Evolutionary conservation across 2,113 vertebrate genomes (phyloP), one percentile per base, ranked within the genome.

Genomic region (Anas platyrhynchos): DNA sequence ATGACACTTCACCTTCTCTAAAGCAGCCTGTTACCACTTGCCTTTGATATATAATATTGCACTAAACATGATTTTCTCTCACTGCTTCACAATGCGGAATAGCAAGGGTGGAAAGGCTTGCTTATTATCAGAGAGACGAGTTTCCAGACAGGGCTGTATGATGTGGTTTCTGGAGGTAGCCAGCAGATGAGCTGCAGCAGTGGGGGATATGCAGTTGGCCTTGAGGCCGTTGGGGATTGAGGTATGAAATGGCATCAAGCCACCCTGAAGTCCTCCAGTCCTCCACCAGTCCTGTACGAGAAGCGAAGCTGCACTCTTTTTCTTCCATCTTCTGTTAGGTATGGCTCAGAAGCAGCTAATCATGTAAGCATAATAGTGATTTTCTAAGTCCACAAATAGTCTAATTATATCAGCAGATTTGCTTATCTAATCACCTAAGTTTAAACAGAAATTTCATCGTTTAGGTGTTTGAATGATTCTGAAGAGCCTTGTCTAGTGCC

Each of bases 1-100:
- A 25, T 62, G 82, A 73, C 92, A 90, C 87, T 82, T 88, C 80
- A 76, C 75, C 91, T 87, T 77, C 73, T 84, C n/a, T 68, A 93
- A 87, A 83, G 52, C 15, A 95, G 63, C 3, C 1, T 75, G 69
- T 76, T 82, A 72, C 46, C 62, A 43, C 79, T 87, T 62, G 32
- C 34, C 71, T 59, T 91, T 61, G 62, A 20, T 55, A 52, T 6
- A 43, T 67, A 93, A 94, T 86, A 65, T 61, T 6, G 56, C 13
- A 32, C 38, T 78, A 82, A 92, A 91, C 48, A 65, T 29, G 3
- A 61, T 68, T 92, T 94, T 71, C 66, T 93, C 27, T 56, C 65
- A 44, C 43, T 65, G 32, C 54, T 89, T 86, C 81, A 38, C 43
- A 38, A 18, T 56, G 59, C 9, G 23, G 48, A 75, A 56, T 48